phyloP scores from a whole-genome alignment of 2,113 vertebrate genomes.

The Neogale vison region DNA sequence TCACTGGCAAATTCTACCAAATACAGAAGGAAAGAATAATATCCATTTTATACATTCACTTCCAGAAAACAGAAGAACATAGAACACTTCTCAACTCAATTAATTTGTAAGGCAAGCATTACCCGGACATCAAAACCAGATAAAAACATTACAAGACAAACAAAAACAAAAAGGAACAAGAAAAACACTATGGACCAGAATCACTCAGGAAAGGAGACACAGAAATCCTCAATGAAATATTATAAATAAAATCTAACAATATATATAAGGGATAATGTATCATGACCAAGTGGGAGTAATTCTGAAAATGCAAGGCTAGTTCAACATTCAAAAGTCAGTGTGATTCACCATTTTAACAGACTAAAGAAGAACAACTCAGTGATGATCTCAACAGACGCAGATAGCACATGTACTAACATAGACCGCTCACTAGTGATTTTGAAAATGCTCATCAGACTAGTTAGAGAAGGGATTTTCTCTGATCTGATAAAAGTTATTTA shows the following conservation, averaged over 20 bases:
- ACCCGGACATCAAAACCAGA: not conserved
- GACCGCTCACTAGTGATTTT: not conserved
- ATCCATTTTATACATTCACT: not conserved
- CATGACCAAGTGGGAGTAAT: not conserved
- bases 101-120: not conserved
- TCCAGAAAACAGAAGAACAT: not conserved
- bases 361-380: not conserved
- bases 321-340: not conserved
- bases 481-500: not conserved
- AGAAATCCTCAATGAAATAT: not conserved
- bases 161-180: not conserved
- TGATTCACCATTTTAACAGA: not conserved
- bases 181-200: not conserved
- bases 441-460: not conserved
- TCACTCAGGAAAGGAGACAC: not conserved
- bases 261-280: not conserved
- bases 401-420: not conserved
- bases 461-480: not conserved
- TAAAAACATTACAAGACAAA: not conserved
- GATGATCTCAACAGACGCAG: not conserved
- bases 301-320: not conserved
- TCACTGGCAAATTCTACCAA: not conserved
- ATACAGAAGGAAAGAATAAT: not conserved
- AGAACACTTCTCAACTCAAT: not conserved
- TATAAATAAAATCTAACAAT: conserved; percentile 20